Percentiles rank a stretch among this genome's conserved stretches.
phyloP scores from a whole-genome alignment of 2,113 vertebrate genomes.

The Calypte anna region DNA sequence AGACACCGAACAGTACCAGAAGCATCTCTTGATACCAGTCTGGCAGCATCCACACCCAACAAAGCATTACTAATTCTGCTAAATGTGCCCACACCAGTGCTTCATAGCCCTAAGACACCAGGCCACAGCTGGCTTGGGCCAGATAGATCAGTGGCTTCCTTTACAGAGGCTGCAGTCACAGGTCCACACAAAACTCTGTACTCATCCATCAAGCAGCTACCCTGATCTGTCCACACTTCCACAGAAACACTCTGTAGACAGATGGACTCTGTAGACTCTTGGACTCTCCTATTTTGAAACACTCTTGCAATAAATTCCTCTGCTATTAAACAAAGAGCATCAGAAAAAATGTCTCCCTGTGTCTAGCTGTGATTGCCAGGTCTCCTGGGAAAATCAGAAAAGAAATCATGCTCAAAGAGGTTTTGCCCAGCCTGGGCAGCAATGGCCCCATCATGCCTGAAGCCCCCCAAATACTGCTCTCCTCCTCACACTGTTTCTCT shows the following conservation, averaged over 20 bases:
- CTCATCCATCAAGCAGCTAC: neutral
- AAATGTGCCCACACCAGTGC: neutral
- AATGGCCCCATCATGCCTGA: neutral
- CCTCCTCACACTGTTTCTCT: neutral
- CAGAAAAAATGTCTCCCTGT: neutral
- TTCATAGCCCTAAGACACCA: neutral
- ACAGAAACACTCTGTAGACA: neutral
- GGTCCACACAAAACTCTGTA: neutral
- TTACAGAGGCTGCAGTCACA: neutral
- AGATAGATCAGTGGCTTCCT: neutral
- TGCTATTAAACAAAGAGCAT: neutral
- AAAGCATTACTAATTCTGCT: neutral
- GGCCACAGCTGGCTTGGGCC: neutral
- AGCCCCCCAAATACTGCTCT: neutral
- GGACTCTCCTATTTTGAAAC: neutral
- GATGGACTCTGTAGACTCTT: neutral
- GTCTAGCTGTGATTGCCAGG: neutral
- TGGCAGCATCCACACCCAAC: neutral
- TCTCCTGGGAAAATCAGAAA: neutral
- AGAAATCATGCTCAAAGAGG: neutral
- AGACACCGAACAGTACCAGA: neutral
- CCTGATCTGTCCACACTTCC: neutral
- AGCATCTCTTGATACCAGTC: neutral
- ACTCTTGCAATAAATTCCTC: neutral
- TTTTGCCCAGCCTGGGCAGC: neutral